Evolutionary conservation across 2,888 invertebrate genomes (phyloP), one percentile per base, ranked within the genome.

Genomic region (Tetrapedia diversipes): DNA sequence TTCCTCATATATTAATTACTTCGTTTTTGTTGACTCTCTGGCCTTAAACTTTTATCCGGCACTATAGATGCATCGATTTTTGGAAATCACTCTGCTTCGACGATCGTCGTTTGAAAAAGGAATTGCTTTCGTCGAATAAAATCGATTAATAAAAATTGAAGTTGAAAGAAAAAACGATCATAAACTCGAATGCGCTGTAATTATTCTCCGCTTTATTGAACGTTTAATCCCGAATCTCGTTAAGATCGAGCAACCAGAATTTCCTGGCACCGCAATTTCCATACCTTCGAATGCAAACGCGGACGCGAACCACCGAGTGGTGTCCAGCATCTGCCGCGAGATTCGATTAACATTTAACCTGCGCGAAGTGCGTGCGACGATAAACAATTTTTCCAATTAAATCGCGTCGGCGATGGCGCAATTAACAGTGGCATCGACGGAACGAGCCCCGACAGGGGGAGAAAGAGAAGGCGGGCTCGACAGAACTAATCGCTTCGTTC

Each of bases 401-500:
- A 57, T 37, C 24, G 24, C 1, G 11, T 10, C 19, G 10, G 49
- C 51, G 19, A 41, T 4, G 32, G 47, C 22, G n/a, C 22, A 19
- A 66, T 47, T 34, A 47, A 47, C 45, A 19, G 43, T 60, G 37
- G 53, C 27, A 32, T 22, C 19, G 24, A 54, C 32, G 29, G 19
- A 53, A 14, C 34, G 1, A 32, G 22, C 7, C 19, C 43, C 22
- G 19, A 11, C 16, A 14, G 1, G 47, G 4, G n/a, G 43, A 47
- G 22, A 45, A 16, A 57, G 29, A 32, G 54, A 16, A 14, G 19
- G 14, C 37, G 41, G 16, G 22, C 39, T 39, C 24, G 43, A 73
- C 63, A 51, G 45, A 68, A 77, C 69, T 69, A 74, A 74, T 69
- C 67, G 73, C 27, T 63, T 56, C 74, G 65, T 69, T 69, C 49